Conservation (phyloP, 2,888 invertebrate species). For the Caenorhabditis afra region DNA sequence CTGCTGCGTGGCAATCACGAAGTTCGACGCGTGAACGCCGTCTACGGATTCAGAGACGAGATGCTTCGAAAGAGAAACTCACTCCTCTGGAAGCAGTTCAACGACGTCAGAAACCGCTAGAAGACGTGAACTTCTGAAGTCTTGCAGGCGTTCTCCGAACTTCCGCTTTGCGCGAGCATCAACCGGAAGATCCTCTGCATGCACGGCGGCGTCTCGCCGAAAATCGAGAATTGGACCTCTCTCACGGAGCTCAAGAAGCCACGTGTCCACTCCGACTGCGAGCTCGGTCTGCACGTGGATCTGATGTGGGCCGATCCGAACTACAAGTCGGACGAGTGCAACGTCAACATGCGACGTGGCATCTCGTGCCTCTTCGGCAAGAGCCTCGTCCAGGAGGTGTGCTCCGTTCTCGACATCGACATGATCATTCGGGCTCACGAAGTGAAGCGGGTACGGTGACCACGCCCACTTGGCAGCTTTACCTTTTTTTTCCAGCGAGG, state of each 20-base stretch:
- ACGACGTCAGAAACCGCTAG: slow-evolving; percentile 32
- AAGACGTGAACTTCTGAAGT: background rate
- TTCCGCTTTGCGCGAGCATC: slow-evolving; percentile 71
- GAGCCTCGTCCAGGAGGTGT: slow-evolving; percentile 61
- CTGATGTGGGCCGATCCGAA: slow-evolving; percentile 75
- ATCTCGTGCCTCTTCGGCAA: slow-evolving; percentile 70
- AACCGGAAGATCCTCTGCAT: slow-evolving; percentile 69
- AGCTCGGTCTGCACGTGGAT: slow-evolving; percentile 67
- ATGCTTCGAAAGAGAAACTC: slow-evolving; percentile 56
- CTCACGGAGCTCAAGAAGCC: slow-evolving; percentile 68
- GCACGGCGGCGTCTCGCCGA: slow-evolving; percentile 76
- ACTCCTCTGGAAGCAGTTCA: slow-evolving; percentile 65
- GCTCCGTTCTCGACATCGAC: slow-evolving; percentile 63
- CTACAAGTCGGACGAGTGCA: slow-evolving; percentile 21
- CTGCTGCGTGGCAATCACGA: slow-evolving; percentile 73
- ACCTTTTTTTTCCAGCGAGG: slow-evolving; percentile 55
- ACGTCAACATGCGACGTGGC: slow-evolving; percentile 59
- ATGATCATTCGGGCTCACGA: slow-evolving; percentile 75
- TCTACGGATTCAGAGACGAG: slow-evolving; percentile 72
- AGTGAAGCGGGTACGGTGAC: slow-evolving; percentile 43
- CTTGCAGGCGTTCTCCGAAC: slow-evolving; percentile 65
- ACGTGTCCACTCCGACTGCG: slow-evolving; percentile 65
- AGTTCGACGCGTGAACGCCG: slow-evolving; percentile 66
- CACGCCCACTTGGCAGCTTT: background rate
- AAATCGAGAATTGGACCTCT: slow-evolving; percentile 65